These are phyloP conservation scores for Callyntrura sp. DNA, from an alignment of 2,888 invertebrate genomes.

Conservation along the genomic window DNA sequence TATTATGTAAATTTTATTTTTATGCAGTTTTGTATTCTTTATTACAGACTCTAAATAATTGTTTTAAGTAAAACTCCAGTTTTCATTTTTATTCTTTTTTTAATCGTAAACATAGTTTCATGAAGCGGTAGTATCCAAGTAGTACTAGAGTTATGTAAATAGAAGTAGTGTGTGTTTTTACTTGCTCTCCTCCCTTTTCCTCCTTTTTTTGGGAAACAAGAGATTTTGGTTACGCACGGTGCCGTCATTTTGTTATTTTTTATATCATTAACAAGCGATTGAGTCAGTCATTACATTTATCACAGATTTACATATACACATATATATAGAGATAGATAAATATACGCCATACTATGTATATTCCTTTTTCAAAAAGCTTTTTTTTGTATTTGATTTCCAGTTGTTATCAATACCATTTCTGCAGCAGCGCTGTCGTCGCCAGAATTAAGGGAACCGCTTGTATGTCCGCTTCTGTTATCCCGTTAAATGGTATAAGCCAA, in stretches of 20 bases:
- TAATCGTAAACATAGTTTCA: background rate
- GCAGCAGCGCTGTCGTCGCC: background rate
- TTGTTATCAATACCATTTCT: background rate
- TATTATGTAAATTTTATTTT: slow-evolving; percentile 18
- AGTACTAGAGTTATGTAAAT: slow-evolving; percentile 18
- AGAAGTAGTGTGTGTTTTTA: slow-evolving; percentile 1
- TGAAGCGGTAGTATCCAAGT: slow-evolving; percentile 17
- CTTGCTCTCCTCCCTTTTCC: background rate
- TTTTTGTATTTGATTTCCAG: slow-evolving; percentile 9
- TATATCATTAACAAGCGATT: slow-evolving; percentile 73
- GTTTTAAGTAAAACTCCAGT: background rate
- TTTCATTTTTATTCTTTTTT: too few relatives aligned
- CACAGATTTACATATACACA: slow-evolving; percentile 80
- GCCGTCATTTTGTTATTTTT: slow-evolving; percentile 69
- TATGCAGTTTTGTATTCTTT: slow-evolving; percentile 28
- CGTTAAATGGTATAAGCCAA: too few relatives aligned
- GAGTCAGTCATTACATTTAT: slow-evolving; percentile 83
- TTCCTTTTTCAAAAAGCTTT: slow-evolving; percentile 56
- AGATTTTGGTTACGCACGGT: slow-evolving; percentile 57
- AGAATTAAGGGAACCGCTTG: too few relatives aligned
- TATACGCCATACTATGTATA: slow-evolving; percentile 48
- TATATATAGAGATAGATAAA: slow-evolving; percentile 42
- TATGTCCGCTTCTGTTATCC: too few relatives aligned
- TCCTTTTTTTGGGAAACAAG: slow-evolving; percentile 40
- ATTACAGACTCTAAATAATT: slow-evolving; percentile 44